Conservation (phyloP, 2,797 vertebrate species). For the Esox lucius region DNA sequence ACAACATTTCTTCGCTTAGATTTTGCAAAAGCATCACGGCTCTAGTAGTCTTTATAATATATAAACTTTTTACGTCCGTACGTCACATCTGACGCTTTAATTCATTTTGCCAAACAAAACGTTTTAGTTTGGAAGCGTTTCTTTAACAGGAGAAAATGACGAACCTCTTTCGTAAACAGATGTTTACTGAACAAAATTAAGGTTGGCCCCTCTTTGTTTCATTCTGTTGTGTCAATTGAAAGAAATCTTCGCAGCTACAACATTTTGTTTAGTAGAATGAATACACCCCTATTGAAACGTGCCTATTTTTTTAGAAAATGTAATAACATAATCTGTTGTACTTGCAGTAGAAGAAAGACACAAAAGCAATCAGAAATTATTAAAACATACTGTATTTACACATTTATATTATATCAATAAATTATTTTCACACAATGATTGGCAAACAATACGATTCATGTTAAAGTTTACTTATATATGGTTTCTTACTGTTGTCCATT, state of each 20-base stretch:
- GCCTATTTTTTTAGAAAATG: background rate
- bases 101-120: too few relatives aligned
- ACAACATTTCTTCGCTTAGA: background rate
- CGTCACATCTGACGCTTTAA: too few relatives aligned
- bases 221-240: too few relatives aligned
- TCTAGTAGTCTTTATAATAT: slow-evolving; percentile 55
- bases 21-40: background rate
- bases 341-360: background rate
- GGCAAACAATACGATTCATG: background rate
- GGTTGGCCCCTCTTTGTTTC: too few relatives aligned
- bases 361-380: background rate
- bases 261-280: too few relatives aligned
- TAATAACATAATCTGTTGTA: background rate
- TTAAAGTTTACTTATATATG: background rate
- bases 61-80: too few relatives aligned
- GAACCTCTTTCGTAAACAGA: too few relatives aligned
- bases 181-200: too few relatives aligned
- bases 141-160: too few relatives aligned
- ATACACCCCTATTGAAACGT: too few relatives aligned
- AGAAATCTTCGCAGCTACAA: too few relatives aligned
- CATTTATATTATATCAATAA: background rate
- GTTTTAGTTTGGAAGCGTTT: too few relatives aligned
- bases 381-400: background rate
- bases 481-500: background rate
- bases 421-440: background rate